Conservation (phyloP, 1,140 invertebrate genomes). For the Sycophaga agraensis region DNA sequence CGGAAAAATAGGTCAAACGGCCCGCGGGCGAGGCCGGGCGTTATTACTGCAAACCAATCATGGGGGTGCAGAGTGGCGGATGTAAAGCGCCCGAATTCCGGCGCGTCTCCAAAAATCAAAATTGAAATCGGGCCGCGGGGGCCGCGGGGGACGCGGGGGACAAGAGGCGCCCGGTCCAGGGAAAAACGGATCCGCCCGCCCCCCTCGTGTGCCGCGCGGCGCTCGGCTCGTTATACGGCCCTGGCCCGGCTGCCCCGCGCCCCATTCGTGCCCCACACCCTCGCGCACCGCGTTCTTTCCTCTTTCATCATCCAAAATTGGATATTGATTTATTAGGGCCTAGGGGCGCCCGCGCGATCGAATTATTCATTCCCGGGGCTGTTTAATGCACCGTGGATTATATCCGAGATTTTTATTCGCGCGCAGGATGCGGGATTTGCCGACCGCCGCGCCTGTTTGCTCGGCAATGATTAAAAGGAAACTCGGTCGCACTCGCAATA, state of each 20-base stretch:
- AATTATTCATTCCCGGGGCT: constrained; percentile 5
- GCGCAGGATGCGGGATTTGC: no score
- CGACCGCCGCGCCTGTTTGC: no score
- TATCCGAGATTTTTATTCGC: not conserved
- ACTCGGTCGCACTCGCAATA: no score
- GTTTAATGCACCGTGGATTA: constrained; percentile 12
- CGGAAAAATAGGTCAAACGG: constrained; percentile 8
- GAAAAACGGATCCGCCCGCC: no score
- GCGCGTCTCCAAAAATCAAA: constrained; percentile 8
- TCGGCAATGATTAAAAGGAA: no score
- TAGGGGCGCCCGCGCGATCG: not conserved
- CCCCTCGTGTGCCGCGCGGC: no score
- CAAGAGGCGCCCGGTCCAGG: no score
- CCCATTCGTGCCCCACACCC: not conserved
- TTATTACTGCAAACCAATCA: constrained; percentile 23
- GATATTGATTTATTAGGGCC: constrained; percentile 15
- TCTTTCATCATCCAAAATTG: constrained; percentile 12
- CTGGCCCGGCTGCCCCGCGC: not conserved
- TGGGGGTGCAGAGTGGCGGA: not conserved
- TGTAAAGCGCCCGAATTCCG: constrained; percentile 2
- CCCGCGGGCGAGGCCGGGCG: not conserved
- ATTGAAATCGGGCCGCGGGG: no score
- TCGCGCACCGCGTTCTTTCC: not conserved
- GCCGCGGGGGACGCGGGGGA: no score
- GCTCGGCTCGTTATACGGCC: no score